These are phyloP conservation scores for Trissolcus japonicus DNA, from an alignment of 2,888 invertebrate genomes.

Conservation along the genomic window DNA sequence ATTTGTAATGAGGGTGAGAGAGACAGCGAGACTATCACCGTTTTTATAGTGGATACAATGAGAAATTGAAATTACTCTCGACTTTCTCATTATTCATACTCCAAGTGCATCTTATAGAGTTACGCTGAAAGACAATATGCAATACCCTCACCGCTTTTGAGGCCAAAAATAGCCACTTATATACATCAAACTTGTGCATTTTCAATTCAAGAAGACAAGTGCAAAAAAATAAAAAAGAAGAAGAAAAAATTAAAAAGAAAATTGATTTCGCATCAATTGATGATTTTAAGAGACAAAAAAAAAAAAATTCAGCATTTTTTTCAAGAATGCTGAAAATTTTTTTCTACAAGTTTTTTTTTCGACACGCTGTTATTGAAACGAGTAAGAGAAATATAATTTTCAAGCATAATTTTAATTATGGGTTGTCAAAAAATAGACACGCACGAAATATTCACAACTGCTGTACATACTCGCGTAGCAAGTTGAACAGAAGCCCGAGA, in stretches of 20 bases:
- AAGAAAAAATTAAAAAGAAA: no score
- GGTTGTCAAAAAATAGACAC: conserved; percentile 16
- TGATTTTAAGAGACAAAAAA: no score
- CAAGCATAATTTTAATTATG: conserved; percentile 25
- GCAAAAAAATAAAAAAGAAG: no score
- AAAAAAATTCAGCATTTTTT: no score
- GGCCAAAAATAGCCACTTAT: conserved; percentile 50
- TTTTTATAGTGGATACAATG: conserved; percentile 52
- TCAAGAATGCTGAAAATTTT: no score
- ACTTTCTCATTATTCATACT: conserved; percentile 63
- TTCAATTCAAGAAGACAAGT: no score
- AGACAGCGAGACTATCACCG: conserved; percentile 43
- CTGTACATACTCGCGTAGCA: background rate
- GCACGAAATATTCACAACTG: conserved; percentile 18
- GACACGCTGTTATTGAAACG: no score
- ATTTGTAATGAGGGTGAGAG: conserved; percentile 42
- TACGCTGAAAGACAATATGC: conserved; percentile 58
- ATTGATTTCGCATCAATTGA: no score
- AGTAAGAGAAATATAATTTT: background rate
- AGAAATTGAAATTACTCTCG: conserved; percentile 59
- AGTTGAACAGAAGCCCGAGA: conserved; percentile 38
- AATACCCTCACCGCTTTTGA: conserved; percentile 55
- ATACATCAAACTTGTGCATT: no score
- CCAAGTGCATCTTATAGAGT: conserved; percentile 53
- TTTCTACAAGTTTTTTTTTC: no score